phyloP scores from a whole-genome alignment of 2,888 invertebrate genomes.

The Agriopis marginaria region DNA sequence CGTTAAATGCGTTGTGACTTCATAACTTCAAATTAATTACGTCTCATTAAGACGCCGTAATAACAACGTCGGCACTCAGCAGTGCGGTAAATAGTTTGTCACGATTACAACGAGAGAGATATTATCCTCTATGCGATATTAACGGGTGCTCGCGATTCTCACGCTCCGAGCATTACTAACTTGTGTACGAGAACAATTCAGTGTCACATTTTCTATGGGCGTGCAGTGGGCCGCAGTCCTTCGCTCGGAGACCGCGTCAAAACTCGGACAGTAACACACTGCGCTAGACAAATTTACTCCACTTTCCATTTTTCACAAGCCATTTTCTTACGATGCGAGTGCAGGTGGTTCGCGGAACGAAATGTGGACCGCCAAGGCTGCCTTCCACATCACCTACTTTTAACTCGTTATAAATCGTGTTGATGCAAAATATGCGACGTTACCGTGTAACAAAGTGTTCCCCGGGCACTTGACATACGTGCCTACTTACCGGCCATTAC shows the following conservation, averaged over 20 bases:
- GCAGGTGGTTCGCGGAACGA: slow-evolving; percentile 74
- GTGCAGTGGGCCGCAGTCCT: slow-evolving; percentile 55
- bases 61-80: slow-evolving; percentile 62
- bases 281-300: slow-evolving; percentile 80
- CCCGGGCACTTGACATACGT: slow-evolving; percentile 49
- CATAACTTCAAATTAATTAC: slow-evolving; percentile 57
- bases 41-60: slow-evolving; percentile 58
- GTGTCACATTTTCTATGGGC: slow-evolving; percentile 65
- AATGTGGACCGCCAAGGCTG: slow-evolving; percentile 71
- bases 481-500: slow-evolving; percentile 52
- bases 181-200: slow-evolving; percentile 50
- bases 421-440: slow-evolving; percentile 58
- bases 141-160: slow-evolving; percentile 66
- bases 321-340: slow-evolving; percentile 75
- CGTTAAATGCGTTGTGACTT: slow-evolving; percentile 37
- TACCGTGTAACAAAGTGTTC: slow-evolving; percentile 50
- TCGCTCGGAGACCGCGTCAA: slow-evolving; percentile 68
- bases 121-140: slow-evolving; percentile 64
- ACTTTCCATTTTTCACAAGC: slow-evolving; percentile 84
- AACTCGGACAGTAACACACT: slow-evolving; percentile 73
- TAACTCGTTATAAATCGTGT: slow-evolving; percentile 67
- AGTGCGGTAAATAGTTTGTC: slow-evolving; percentile 72
- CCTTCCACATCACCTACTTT: slow-evolving; percentile 69
- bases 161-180: slow-evolving; percentile 59
- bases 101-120: slow-evolving; percentile 67